Base-by-base conservation (phyloP, 2,113 vertebrate species). In the Triplophysa dalaica region DNA sequence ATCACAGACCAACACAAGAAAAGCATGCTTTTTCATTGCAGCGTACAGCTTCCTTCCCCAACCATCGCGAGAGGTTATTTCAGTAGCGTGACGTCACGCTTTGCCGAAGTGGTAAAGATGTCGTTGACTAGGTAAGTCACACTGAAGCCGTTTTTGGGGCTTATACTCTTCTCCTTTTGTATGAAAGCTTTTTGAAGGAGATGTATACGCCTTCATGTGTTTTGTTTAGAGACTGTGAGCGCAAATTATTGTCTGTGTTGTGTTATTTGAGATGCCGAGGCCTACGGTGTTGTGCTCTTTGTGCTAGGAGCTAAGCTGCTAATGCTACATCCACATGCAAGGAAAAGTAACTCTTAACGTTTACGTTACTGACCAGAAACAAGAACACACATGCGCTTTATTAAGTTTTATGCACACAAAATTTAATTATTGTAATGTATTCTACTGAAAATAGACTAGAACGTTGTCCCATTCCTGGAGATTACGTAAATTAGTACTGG, bases 101-200 rank as follows among this genome's bases (percentile, higher is more conserved):
- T 22, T 54, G 80, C 85, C 87, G 85, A 88, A 89, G 81, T 83
- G 86, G 87, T 82, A 68, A 94, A 94, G 79, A 98, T 98, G 96
- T 94, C 95, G 90, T 90, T 98, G 0, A 87, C 94, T 85, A 96
- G 94, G 96, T 97, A 64, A 90, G 90, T 75, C 1, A n/a, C 80
- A 77, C 48, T 0, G 8, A 64, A 61, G 11, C 13, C 0, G 58
- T 74, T 43, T 24, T 70, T 63, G 84, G 38, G 16, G 17, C 10
- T 3, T 62, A 77, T 16, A 60, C n/a, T 22, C 63, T 45, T 80
- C 9, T 11, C 4, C 0, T 0, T 16, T 21, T 16, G 3, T 26
- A 69, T 24, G 11, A 10, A 1, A 22, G 0, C 2, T 29, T 1
- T 3, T 8, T 8, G 8, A 22, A 24, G 16, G 10, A 3, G 10